Evolutionary conservation across 1,140 invertebrate genomes (phyloP), one percentile per base, ranked within the genome.

Genomic region (Drosophila lacertosa): DNA sequence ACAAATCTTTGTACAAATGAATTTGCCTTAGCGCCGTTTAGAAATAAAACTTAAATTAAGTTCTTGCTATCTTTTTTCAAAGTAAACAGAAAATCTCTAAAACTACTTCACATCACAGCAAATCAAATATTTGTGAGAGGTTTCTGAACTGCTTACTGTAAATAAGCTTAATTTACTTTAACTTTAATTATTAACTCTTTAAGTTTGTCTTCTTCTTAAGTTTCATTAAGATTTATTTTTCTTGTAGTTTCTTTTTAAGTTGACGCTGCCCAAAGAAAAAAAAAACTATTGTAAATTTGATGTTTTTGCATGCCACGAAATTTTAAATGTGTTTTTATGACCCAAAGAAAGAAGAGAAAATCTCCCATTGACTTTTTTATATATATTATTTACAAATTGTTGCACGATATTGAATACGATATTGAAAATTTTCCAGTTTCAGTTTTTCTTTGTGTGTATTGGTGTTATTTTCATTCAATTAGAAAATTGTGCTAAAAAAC

Each of bases 71-170:
- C 42, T 65, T 26, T 16, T 48, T 29, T 66, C 26, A 50, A 66
- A 32, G 42, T 77, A 80, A 76, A 64, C 74, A 78, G 78, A 82
- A 83, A 70, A 66, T 81, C 80, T 59, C 51, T 40, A 40, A 40
- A 67, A 83, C 68, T 84, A 86, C 80, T 84, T 84, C 80, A 84
- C 81, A 80, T 76, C 81, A 83, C 80, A 83, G 71, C 74, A 81
- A 86, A 62, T 39, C 18, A 53, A 57, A 68, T 73, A 76, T 79
- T 82, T 88, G 76, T 83, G 83, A 89, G 79, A 89, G 83, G 83
- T 83, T 89, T 89, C 73, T 74, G 69, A 89, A 89, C 64, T 82
- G 81, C 70, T 83, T 69, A 59, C 54, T 70, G 62, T 69, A 69
- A 20, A 80, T 48, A 74, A 62, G 74, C 83, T 75, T 78, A 64